phyloP scores from a whole-genome alignment of 2,888 invertebrate genomes.

The Epistrophe eligans region DNA sequence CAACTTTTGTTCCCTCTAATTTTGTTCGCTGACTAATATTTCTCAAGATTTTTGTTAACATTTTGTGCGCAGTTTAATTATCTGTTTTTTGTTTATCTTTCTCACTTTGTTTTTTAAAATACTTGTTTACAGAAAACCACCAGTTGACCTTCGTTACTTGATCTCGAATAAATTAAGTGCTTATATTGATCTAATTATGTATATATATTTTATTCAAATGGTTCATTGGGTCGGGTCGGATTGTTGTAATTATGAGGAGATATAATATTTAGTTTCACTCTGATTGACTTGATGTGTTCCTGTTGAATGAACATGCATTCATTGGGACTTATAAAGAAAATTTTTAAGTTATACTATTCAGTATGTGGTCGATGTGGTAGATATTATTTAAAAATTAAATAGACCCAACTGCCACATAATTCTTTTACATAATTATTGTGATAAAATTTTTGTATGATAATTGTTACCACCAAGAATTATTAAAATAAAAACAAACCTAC shows the following conservation, averaged over 20 bases:
- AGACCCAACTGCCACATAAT: background rate
- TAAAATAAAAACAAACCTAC: background rate
- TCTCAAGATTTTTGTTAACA: constrained; percentile 63
- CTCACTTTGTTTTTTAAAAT: background rate
- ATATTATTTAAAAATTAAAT: constrained; percentile 26
- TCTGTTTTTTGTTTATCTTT: constrained; percentile 29
- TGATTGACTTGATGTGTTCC: constrained; percentile 31
- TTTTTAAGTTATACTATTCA: constrained; percentile 3
- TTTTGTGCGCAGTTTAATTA: constrained; percentile 35
- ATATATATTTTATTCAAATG: constrained; percentile 9
- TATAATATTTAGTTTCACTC: constrained; percentile 56
- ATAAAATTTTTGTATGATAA: constrained; percentile 4
- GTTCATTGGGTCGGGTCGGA: constrained; percentile 1
- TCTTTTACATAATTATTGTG: constrained; percentile 16
- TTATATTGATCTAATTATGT: background rate
- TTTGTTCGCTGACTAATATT: constrained; percentile 53
- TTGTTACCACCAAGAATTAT: background rate
- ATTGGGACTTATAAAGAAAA: constrained; percentile 40
- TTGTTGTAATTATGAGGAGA: constrained; percentile 12
- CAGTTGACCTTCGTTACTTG: constrained; percentile 49
- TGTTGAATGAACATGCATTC: constrained; percentile 53
- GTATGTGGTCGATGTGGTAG: constrained; percentile 62
- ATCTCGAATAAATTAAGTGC: background rate
- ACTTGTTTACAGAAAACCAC: constrained; percentile 12
- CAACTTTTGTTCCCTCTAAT: constrained; percentile 23